Evolutionary conservation across 2,797 vertebrate genomes (phyloP).

Genomic region (Pseudotriccus pelzelni): DNA sequence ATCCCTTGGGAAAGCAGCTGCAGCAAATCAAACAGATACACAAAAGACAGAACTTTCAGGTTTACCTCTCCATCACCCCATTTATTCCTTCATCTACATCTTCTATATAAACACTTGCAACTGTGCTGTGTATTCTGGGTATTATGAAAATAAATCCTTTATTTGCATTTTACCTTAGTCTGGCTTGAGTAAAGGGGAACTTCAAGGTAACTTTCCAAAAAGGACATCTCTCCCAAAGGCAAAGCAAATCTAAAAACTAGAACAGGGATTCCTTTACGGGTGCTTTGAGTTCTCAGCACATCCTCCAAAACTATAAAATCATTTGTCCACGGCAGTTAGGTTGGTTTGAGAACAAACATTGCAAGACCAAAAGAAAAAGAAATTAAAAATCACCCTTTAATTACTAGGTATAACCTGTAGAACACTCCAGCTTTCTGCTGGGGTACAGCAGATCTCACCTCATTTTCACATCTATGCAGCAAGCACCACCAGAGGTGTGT

Average conservation of each 20-base stretch:
- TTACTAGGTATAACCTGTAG: background rate
- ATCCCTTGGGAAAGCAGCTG: background rate
- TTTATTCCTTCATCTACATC: background rate
- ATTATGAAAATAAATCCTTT: slow-evolving; percentile 30
- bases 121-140: background rate
- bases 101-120: background rate
- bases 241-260: background rate
- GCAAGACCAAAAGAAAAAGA: background rate
- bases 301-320: background rate
- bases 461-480: background rate
- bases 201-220: slow-evolving; percentile 18
- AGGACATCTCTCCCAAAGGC: background rate
- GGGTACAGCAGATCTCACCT: background rate
- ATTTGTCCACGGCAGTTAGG: background rate
- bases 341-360: background rate
- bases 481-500: background rate
- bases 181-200: background rate
- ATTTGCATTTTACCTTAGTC: slow-evolving; percentile 44
- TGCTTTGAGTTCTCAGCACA: background rate
- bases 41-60: background rate
- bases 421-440: background rate
- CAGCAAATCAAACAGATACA: background rate
- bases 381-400: background rate
- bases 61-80: background rate
- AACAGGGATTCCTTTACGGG: background rate